phyloP scores from a whole-genome alignment of 2,797 vertebrate genomes.

The Monodelphis domestica region DNA sequence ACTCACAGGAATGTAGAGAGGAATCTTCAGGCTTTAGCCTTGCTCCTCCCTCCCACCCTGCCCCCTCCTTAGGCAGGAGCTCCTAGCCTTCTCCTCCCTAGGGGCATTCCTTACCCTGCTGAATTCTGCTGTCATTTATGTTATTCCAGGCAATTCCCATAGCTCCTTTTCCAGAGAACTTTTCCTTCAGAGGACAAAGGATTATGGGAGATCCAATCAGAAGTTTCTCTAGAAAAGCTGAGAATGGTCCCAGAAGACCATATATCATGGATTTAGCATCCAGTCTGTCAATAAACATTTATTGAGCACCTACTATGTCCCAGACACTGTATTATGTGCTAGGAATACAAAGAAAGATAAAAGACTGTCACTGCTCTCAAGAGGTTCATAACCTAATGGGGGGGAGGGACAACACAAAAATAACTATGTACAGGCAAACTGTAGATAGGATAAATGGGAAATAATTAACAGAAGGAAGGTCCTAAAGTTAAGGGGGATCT shows the following conservation, averaged over 20 bases:
- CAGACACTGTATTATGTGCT: neutral
- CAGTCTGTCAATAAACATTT: neutral
- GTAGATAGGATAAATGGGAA: neutral
- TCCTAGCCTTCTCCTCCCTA: neutral
- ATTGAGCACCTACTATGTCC: neutral
- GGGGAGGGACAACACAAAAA: neutral
- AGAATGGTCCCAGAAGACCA: neutral
- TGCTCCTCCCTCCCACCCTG: neutral
- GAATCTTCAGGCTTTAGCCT: constrained; percentile 33
- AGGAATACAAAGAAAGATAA: neutral
- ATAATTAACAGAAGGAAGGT: neutral
- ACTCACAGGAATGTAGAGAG: constrained; percentile 62
- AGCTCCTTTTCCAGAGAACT: neutral
- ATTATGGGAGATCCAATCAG: neutral
- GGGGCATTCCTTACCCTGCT: neutral
- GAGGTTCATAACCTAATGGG: neutral
- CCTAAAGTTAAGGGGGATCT: neutral
- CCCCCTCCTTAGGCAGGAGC: neutral
- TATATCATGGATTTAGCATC: neutral
- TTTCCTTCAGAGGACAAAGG: neutral
- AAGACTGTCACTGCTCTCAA: neutral
- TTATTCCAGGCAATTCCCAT: neutral
- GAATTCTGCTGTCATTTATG: neutral
- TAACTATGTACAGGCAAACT: neutral
- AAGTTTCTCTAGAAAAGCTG: neutral